These are phyloP conservation scores for Falco cherrug DNA, from an alignment of 2,797 vertebrate genomes.

Conservation along the genomic window DNA sequence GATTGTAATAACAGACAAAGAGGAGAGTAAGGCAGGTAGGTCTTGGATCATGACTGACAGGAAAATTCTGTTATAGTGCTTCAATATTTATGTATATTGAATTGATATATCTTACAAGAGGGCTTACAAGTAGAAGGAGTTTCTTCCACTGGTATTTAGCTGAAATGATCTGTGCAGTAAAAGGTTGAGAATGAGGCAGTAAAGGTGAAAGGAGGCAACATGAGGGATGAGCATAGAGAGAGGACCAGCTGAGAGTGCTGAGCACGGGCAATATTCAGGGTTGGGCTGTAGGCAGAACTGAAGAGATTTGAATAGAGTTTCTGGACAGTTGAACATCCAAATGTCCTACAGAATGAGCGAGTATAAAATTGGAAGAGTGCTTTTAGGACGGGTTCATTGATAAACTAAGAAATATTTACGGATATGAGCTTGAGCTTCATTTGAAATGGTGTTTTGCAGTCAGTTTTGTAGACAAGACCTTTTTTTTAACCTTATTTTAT, in stretches of 20 bases:
- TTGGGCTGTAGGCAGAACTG: not conserved
- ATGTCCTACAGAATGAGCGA: not conserved
- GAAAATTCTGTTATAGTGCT: not conserved
- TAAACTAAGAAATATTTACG: not conserved
- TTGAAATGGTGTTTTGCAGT: not conserved
- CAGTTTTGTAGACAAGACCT: not conserved
- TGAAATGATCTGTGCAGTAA: not conserved
- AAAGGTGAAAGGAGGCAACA: not conserved
- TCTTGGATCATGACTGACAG: not conserved
- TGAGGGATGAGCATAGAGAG: not conserved
- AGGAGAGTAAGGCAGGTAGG: conserved; percentile 52
- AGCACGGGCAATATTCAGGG: not conserved
- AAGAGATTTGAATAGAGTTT: not conserved
- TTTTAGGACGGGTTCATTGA: not conserved
- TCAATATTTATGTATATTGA: not conserved
- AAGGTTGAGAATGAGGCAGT: not conserved
- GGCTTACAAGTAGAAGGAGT: not conserved
- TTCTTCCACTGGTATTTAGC: not conserved
- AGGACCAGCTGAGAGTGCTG: not conserved
- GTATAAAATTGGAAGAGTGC: not conserved
- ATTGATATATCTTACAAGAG: not conserved
- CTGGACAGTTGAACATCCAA: not conserved
- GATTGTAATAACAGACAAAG: conserved; percentile 83
- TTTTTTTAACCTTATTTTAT: not conserved
- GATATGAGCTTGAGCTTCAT: not conserved